A percentile compares a stretch with the other conserved stretches of the same genome.
Conservation (phyloP, 92 coral and sea anemone genomes). For the Palythoa grandiflora region DNA sequence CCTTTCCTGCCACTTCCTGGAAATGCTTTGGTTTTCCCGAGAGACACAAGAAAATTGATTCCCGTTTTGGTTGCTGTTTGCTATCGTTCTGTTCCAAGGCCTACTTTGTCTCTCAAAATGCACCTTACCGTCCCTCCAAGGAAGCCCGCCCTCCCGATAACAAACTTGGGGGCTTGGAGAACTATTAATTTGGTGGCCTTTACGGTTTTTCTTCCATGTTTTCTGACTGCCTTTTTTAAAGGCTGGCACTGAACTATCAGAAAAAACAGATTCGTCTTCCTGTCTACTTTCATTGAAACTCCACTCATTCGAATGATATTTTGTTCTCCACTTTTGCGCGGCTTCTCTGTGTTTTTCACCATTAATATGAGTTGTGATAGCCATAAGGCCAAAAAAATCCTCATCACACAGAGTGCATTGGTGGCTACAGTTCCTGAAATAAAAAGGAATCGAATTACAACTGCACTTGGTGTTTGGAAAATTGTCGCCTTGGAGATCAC, state of each 20-base stretch:
- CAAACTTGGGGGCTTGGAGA: slow-evolving; percentile 3
- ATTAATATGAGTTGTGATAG: slow-evolving; percentile 80
- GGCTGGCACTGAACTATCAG: slow-evolving; percentile 1
- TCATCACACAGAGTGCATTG: slow-evolving; percentile 76
- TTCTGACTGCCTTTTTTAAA: slow-evolving; percentile 6
- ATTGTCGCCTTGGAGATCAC: too few relatives aligned
- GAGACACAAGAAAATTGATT: neutral
- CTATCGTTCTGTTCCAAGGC: neutral
- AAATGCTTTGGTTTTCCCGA: neutral
- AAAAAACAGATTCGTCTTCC: slow-evolving; percentile 7
- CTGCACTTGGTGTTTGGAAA: too few relatives aligned
- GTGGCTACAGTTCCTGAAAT: slow-evolving; percentile 76
- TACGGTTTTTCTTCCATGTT: neutral
- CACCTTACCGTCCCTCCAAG: slow-evolving; percentile 6
- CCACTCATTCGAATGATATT: slow-evolving; percentile 61
- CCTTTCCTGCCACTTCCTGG: neutral
- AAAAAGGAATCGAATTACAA: neutral
- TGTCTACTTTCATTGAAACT: slow-evolving; percentile 25
- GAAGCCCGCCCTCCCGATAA: slow-evolving; percentile 4
- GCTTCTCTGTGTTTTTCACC: slow-evolving; percentile 75
- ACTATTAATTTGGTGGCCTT: neutral
- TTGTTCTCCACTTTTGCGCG: slow-evolving; percentile 66
- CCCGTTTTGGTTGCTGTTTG: neutral
- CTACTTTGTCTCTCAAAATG: neutral
- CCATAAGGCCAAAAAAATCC: slow-evolving; percentile 74